phyloP scores from a whole-genome alignment of 2,113 vertebrate genomes.

The Nyctereutes procyonoides region DNA sequence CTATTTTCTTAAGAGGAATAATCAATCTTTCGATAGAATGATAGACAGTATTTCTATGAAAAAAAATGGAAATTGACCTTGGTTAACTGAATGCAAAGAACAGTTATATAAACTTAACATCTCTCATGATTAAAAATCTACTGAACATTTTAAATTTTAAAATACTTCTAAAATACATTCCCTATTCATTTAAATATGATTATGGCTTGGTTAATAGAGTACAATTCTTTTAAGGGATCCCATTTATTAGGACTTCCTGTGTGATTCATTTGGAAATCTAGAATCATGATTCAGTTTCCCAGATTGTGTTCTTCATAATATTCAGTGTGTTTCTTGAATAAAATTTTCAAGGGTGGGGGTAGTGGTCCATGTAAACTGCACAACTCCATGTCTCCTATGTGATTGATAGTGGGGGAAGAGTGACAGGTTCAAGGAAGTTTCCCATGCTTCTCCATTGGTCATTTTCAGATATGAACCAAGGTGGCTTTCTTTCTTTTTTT shows the following conservation, averaged over 20 bases:
- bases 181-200: neutral
- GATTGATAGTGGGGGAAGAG: neutral
- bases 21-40: slow-evolving; percentile 9
- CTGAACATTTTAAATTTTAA: slow-evolving; percentile 28
- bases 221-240: neutral
- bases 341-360: neutral
- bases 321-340: neutral
- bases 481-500: too few species aligned
- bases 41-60: neutral
- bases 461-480: neutral
- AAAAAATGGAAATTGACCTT: neutral
- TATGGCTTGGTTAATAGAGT: slow-evolving; percentile 20
- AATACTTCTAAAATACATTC: neutral
- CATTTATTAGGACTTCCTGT: slow-evolving; percentile 9
- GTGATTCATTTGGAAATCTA: neutral
- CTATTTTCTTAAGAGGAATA: neutral
- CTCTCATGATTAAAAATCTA: slow-evolving; percentile 51
- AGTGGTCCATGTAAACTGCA: neutral
- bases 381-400: neutral
- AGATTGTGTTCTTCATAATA: neutral
- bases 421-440: neutral
- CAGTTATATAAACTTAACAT: slow-evolving; percentile 53
- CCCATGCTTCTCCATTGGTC: neutral
- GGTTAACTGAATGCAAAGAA: slow-evolving; percentile 7
- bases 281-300: neutral